A percentile compares a stretch with the other conserved stretches of the same genome.
These are phyloP conservation scores for Vombatus ursinus DNA, from an alignment of 2,113 vertebrate species.

Conservation along the genomic window DNA sequence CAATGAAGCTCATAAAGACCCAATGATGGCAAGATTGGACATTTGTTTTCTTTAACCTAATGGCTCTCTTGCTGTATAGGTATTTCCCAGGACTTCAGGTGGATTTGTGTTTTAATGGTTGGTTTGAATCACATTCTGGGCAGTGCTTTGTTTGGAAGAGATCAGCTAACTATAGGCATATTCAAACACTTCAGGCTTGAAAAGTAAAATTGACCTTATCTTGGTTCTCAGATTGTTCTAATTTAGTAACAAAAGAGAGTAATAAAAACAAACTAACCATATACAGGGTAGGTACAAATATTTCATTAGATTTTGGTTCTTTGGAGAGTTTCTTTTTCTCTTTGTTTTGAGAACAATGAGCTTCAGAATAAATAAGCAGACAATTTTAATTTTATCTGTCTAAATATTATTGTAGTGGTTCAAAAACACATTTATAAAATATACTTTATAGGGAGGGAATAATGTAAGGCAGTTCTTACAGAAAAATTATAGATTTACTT, in stretches of 20 bases:
- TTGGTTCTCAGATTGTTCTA: conserved; percentile 30
- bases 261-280: conserved; percentile 4
- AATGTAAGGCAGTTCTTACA: conserved; percentile 39
- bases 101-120: conserved; percentile 40
- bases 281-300: background rate
- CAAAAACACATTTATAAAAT: conserved; percentile 30
- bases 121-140: conserved; percentile 23
- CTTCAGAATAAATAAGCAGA: conserved; percentile 54
- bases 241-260: conserved; percentile 6
- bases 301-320: conserved; percentile 1
- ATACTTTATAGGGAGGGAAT: conserved; percentile 55
- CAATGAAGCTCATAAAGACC: background rate
- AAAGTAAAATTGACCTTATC: conserved; percentile 19
- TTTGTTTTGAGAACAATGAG: conserved; percentile 61
- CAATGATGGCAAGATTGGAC: background rate
- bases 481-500: conserved; percentile 65
- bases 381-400: conserved; percentile 62
- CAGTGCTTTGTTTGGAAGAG: conserved; percentile 16
- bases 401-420: conserved; percentile 57
- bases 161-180: background rate
- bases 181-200: conserved; percentile 39
- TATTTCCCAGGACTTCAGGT: background rate
- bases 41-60: background rate
- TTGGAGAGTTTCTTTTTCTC: conserved; percentile 49
- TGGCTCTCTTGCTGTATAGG: background rate